Base-by-base conservation (phyloP, 2,797 vertebrate species). In the Xenops minutus region DNA sequence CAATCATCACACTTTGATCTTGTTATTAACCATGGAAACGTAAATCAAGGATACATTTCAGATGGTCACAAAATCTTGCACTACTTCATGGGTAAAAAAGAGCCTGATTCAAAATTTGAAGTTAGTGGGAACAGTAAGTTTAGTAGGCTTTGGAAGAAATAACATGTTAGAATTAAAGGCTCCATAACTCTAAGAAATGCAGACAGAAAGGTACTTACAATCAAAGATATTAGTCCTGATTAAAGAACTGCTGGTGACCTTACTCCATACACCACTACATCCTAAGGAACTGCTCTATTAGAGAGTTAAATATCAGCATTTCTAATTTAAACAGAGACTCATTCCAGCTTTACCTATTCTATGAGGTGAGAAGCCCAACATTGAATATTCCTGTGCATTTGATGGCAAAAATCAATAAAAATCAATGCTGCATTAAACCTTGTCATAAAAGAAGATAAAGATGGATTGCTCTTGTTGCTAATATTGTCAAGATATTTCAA, bases 131-230 rank as follows among this genome's bases (percentile, higher is more conserved):
- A 79, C 0, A 0, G 18, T 58, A 84, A 56, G 6, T 90, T 92
- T 44, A 67, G 62, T 12, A 83, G 76, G 88, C 82, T 95, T 95
- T 90, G 85, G 74, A 91, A 88, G 32, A 91, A 94, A 71, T 30
- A 73, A 52, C 7, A 0, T 32, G 13, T 27, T 74, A 90, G 4
- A 46, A 56, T 22, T 75, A 6, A 3, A 89, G 13, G 34, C 66
- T 64, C 88, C n/a, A 27, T 6, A 37, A 19, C 49, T 71, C 88
- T 82, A 69, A 66, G 83, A 81, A 77, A 74, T 21, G 46, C 29
- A 86, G 67, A 58, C 34, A 93, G 37, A 34, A 54, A 87, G 21
- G 82, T 69, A 81, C 55, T 93, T 89, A 90, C 67, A 88, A 82
- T 54, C 36, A 76, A 54, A 36, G 23, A 75, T 51, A 77, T 54